phyloP scores from a whole-genome alignment of 2,797 vertebrate species.

The Nothura maculosa region DNA sequence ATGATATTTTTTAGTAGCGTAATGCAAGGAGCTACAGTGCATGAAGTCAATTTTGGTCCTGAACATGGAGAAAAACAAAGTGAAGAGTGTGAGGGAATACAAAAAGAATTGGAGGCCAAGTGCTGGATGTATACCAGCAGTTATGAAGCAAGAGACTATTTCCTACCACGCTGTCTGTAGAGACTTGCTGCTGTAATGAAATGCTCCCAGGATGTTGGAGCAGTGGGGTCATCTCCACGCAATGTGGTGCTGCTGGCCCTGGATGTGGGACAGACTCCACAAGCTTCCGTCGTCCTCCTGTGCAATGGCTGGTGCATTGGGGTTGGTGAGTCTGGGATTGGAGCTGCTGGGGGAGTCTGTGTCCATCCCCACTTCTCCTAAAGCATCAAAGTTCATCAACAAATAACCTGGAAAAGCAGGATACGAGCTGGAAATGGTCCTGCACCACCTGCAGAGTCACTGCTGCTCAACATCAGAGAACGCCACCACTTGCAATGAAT shows the following conservation, averaged over 20 bases:
- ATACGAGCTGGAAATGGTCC: accelerated
- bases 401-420: background rate
- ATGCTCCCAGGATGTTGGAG: background rate
- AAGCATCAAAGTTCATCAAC: background rate
- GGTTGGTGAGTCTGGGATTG: background rate
- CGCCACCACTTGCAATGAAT: too few relatives aligned
- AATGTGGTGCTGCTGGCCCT: background rate
- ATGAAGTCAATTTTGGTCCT: constrained; percentile 30
- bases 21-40: background rate
- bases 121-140: background rate
- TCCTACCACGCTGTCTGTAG: background rate
- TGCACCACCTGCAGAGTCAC: background rate
- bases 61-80: constrained; percentile 10
- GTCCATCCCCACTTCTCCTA: background rate
- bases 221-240: background rate
- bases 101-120: constrained; percentile 14
- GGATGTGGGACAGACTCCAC: background rate
- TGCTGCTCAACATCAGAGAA: background rate
- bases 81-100: constrained; percentile 19
- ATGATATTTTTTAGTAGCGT: background rate
- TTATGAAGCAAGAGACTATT: background rate
- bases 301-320: background rate
- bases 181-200: accelerated
- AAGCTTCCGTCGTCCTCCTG: background rate
- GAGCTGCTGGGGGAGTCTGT: background rate